Evolutionary conservation across 2,113 vertebrate genomes (phyloP).

Genomic region (Rhea pennata): DNA sequence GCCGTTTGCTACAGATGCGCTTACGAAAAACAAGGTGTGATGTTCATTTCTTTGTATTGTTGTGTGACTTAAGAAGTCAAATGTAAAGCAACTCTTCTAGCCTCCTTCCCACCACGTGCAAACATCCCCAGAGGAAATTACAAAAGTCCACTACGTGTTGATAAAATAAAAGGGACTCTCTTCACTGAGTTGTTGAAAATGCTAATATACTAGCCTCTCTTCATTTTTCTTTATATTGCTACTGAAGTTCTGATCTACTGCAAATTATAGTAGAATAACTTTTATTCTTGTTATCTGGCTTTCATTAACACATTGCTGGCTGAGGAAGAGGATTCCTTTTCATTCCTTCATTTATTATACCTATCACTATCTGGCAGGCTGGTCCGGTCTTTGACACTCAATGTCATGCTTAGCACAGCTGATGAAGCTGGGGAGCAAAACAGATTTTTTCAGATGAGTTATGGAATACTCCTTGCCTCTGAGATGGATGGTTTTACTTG

Average conservation of each 20-base stretch:
- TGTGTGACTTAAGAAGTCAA: neutral
- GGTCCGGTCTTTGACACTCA: neutral
- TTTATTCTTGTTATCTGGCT: neutral
- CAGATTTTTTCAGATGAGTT: accelerated
- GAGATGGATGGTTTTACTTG: neutral
- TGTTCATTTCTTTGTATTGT: neutral
- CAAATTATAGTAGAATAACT: too few species aligned
- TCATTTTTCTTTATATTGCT: neutral
- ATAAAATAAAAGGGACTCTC: neutral
- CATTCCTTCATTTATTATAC: neutral
- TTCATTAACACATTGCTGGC: neutral
- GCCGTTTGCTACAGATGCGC: neutral
- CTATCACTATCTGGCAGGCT: accelerated
- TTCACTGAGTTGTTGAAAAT: neutral
- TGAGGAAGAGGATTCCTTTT: neutral
- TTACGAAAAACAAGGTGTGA: neutral
- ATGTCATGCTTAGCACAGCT: neutral
- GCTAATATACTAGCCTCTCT: neutral
- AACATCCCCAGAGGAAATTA: neutral
- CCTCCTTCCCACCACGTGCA: neutral
- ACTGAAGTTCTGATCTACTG: neutral
- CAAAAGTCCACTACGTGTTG: neutral
- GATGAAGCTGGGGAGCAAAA: neutral
- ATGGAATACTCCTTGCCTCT: neutral
- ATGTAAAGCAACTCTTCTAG: neutral